phyloP scores from a whole-genome alignment of 2,888 invertebrate genomes.

The Trichogramma evanescens region DNA sequence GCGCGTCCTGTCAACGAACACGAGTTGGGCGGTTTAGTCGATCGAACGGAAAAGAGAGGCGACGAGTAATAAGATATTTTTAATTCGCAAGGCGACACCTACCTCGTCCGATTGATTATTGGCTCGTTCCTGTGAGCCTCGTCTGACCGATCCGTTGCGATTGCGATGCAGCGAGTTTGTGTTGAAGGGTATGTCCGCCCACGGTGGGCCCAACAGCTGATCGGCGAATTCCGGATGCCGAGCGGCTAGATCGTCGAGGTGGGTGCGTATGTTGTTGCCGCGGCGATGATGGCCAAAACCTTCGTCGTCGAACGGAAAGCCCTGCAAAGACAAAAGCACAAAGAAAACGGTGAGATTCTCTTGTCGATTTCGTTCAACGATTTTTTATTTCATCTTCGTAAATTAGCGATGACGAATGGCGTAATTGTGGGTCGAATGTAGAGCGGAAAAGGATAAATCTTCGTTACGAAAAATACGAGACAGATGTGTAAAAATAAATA shows the following conservation, averaged over 20 bases:
- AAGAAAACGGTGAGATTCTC: too few relatives aligned
- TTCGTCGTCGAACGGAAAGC: conserved; percentile 61
- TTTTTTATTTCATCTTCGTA: too few relatives aligned
- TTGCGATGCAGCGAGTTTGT: background rate
- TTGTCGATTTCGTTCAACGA: too few relatives aligned
- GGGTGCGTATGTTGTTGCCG: conserved; percentile 45
- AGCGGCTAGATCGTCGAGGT: conserved; percentile 63
- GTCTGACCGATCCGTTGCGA: conserved; percentile 25
- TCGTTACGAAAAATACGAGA: too few relatives aligned
- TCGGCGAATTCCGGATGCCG: conserved; percentile 71
- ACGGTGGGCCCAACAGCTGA: conserved; percentile 51
- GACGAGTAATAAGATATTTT: background rate
- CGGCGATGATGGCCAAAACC: conserved; percentile 49
- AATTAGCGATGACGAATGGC: too few relatives aligned
- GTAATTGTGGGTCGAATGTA: too few relatives aligned
- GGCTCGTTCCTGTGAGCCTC: conserved; percentile 23
- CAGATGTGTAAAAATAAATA: too few relatives aligned
- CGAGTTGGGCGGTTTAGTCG: background rate
- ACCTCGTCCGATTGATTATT: conserved; percentile 38
- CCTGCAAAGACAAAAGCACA: conserved; percentile 38
- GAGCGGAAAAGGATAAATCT: too few relatives aligned
- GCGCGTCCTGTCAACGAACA: conserved; percentile 29
- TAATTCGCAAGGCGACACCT: background rate
- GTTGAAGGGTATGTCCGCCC: conserved; percentile 38
- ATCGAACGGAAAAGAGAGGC: background rate